Base-by-base conservation (phyloP, 2,888 invertebrate genomes). In the Ganaspis brasiliensis region DNA sequence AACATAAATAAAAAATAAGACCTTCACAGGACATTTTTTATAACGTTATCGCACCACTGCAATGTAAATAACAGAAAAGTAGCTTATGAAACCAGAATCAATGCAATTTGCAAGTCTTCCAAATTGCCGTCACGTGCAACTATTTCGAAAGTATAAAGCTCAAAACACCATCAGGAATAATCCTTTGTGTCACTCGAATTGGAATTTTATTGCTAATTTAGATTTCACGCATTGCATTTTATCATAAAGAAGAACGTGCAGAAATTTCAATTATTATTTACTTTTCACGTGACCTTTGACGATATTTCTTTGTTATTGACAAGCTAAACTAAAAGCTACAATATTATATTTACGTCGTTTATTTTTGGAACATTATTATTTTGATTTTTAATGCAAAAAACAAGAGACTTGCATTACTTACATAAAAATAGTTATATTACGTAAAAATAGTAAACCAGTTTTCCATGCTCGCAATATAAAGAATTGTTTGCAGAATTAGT, bases 61-160 rank as follows among this genome's bases (percentile, higher is more conserved):
- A 26, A 12, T 56, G 56, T n/a, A n/a, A 56, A 56, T 56, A 56
- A 26, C 3, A 56, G 9, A 56, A 12, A 1, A 52, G 52, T 56
- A 24, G 9, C 12, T 26, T 56, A 24, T 21, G 56, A 24, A 56
- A 24, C 10, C 14, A 21, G 21, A 21, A 49, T 2, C 52, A 16
- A 52, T 52, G 52, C 52, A 52, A 52, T 52, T 52, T 52, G 19
- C 52, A 52, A 52, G n/a, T 56, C 24, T 56, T 56, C 26, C 26
- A 56, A 56, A 56, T 56, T 56, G 14, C 24, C 26, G 24, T 56
- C 56, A 56, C 56, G 56, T 56, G 52, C 52, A 56, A 56, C 26
- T 26, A 24, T 56, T 21, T 56, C 21, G 56, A 56, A 56, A 56
- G 56, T 56, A 9, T 56, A 56, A 56, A 56, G 56, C 56, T 56